Evolutionary conservation across 2,888 invertebrate genomes (phyloP), one percentile per base, ranked within the genome.

Genomic region (Rhingia campestris): DNA sequence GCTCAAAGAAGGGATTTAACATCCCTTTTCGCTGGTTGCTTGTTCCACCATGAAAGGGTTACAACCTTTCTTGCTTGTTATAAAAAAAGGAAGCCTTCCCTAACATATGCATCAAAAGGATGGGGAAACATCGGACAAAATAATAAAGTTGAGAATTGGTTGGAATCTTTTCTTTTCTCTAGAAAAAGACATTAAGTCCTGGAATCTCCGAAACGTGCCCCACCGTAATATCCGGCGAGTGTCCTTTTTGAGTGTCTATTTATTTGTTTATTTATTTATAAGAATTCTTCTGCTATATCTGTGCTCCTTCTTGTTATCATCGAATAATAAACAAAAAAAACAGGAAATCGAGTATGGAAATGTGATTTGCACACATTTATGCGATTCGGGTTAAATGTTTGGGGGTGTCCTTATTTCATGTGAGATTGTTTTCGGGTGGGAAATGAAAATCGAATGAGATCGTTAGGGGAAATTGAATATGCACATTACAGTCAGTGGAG

Each of bases 391-490:
- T 80, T 79, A 79, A 79, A 51, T 51, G 59, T 72, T 70, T 33
- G 66, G 35, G 56, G 56, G 12, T 45, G 6, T 41, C 43, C 32
- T 32, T 59, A 4, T 14, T 33, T 22, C 9, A 14, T 59, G 10
- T 41, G 69, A 37, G 67, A 58, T 58, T 70, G 53, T 69, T 67
- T 67, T 61, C 22, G 35, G 37, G 12, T 12, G n/a, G 35, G 14
- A 63, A 79, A 79, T 73, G 73, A 47, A 61, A 73, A 80, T 73
- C 73, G 58, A 73, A 80, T 67, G 73, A 67, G 59, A 67, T 59
- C 59, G 59, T 73, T 73, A 64, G 61, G 66, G 67, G 66, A 80
- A 80, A 80, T 80, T 80, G 80, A 80, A 80, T 80, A 54, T 67
- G 59, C 73, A 66, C 59, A 66, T 79, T 73, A 64, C 22, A 22